Percentiles rank a stretch among this genome's conserved stretches.
Evolutionary conservation across 2,797 vertebrate species (phyloP).

Genomic region (Clarias platycephalus): DNA sequence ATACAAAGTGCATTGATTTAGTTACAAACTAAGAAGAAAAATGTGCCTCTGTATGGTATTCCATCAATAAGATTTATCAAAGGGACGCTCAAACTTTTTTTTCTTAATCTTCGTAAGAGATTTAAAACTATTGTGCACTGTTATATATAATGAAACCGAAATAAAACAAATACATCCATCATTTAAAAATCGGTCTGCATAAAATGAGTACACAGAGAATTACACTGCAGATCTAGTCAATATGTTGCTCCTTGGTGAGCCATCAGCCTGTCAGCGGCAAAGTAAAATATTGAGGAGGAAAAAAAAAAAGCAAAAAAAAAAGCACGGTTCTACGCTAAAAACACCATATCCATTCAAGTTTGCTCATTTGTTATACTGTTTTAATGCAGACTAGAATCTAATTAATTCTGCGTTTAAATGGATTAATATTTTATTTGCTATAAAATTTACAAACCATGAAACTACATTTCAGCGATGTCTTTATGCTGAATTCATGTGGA

Average conservation of each 20-base stretch:
- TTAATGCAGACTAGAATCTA: neutral
- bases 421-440: conserved; percentile 31
- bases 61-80: neutral
- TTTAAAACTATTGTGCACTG: neutral
- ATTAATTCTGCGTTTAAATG: conserved; percentile 26
- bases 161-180: conserved; percentile 29
- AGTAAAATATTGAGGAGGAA: conserved; percentile 8
- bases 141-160: neutral
- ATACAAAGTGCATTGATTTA: neutral
- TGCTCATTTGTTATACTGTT: conserved; percentile 4
- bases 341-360: conserved; percentile 29
- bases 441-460: conserved; percentile 27
- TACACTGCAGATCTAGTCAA: conserved; percentile 28
- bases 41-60: neutral
- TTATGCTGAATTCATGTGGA: conserved; percentile 31
- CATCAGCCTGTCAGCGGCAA: conserved; percentile 17
- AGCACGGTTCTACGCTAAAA: conserved; percentile 28
- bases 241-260: conserved; percentile 28
- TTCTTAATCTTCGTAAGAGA: conserved; percentile 4
- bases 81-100: neutral
- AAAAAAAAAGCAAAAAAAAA: neutral
- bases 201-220: neutral
- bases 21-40: neutral
- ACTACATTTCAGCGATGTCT: conserved; percentile 26
- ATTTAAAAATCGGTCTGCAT: neutral